Evolutionary conservation across 2,113 vertebrate genomes (phyloP), one percentile per base, ranked within the genome.

Genomic region (Junco hyemalis): DNA sequence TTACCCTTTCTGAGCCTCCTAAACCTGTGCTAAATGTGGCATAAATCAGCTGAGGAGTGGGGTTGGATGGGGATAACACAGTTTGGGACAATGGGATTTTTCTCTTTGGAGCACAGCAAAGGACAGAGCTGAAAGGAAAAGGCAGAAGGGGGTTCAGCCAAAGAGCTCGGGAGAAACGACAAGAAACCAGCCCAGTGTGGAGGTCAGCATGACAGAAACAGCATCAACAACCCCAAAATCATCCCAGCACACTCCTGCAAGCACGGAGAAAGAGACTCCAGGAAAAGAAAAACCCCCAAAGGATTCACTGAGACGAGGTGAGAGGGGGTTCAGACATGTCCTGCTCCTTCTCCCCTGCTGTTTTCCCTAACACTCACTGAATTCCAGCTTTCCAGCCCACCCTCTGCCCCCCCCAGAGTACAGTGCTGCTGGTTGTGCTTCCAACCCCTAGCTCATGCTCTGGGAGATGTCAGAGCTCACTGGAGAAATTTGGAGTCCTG

Each of bases 51-150:
- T 8, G 25, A 44, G 0, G 8, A 8, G 6, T 22, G 54, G 19
- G 70, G 10, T 19, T 63, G 24, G 10, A 2, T 8, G 21, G 38
- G 21, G 40, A 50, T 69, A 54, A n/a, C 23, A 50, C 19, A 72
- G 19, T 2, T 12, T 7, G 26, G 50, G 29, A 65, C 31, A 73
- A 76, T 1, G 14, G 8, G 4, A 8, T 65, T 65, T 65, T 82
- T 79, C 73, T 93, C n/a, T 93, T 68, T 90, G 92, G 90, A 91
- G 77, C 54, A 57, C 92, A 97, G 97, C 44, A 74, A 97, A 93
- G 61, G 95, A 85, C 81, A 95, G 83, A 81, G 51, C 81, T 61
- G 97, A 96, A 16, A 96, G 71, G 86, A 97, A 86, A 71, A 90
- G 76, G 45, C 94, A 95, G 73, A 97, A 95, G 35, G 78, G 90